Conservation (phyloP, 2,797 vertebrate genomes). For the Babyrousa celebensis region DNA sequence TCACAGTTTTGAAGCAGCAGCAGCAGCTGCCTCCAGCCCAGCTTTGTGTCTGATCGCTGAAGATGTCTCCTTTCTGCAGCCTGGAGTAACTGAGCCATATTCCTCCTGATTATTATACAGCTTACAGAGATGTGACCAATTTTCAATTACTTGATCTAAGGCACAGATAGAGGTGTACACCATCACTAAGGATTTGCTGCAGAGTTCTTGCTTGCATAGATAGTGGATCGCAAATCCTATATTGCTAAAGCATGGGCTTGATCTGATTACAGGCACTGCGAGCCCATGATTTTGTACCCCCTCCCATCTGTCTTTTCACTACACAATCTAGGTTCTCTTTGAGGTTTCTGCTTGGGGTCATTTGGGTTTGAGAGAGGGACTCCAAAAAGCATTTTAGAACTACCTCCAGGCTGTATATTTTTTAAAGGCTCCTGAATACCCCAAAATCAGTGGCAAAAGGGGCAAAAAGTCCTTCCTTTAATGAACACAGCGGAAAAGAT, state of each 20-base stretch:
- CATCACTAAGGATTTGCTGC: conserved; percentile 76
- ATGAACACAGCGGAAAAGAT: conserved; percentile 65
- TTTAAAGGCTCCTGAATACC: conserved; percentile 21
- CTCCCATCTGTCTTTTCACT: neutral
- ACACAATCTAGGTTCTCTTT: conserved; percentile 66
- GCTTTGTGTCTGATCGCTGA: conserved; percentile 86
- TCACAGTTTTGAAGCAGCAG: conserved; percentile 59
- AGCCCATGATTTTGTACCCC: conserved; percentile 47
- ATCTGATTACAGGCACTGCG: conserved; percentile 78
- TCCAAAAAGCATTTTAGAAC: conserved; percentile 68
- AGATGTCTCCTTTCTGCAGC: conserved; percentile 70
- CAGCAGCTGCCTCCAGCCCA: conserved; percentile 76
- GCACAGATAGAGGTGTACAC: conserved; percentile 73
- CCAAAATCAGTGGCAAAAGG: conserved; percentile 57
- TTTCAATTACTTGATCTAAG: conserved; percentile 80
- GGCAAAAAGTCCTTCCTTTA: conserved; percentile 68
- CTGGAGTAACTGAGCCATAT: conserved; percentile 77
- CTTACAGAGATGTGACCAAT: conserved; percentile 79
- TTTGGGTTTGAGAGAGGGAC: conserved; percentile 50
- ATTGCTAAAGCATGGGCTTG: conserved; percentile 70
- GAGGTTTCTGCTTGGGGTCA: conserved; percentile 55
- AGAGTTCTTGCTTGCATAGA: conserved; percentile 77
- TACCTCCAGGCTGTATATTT: conserved; percentile 60
- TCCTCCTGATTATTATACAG: conserved; percentile 69
- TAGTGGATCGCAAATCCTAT: conserved; percentile 69